Conservation (phyloP, 2,797 vertebrate genomes). For the Nasua narica region DNA sequence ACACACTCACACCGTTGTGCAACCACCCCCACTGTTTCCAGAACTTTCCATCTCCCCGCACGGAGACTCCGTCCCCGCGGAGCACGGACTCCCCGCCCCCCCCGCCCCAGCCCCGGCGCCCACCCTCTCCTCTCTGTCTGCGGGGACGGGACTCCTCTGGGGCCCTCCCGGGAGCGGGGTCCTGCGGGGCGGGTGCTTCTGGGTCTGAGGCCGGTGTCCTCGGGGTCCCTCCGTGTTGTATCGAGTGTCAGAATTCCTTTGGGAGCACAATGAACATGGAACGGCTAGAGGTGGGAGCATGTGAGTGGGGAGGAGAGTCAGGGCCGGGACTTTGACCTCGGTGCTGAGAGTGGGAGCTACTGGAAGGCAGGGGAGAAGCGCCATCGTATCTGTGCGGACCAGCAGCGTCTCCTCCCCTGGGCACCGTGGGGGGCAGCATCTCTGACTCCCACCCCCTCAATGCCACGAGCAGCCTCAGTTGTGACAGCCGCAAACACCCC, state of each 20-base stretch:
- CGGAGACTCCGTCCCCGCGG: neutral
- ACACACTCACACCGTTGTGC: neutral
- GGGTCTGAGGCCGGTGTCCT: neutral
- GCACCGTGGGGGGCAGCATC: too few relatives aligned
- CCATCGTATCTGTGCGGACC: fast-evolving
- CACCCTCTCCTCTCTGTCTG: too few relatives aligned
- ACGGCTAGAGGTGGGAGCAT: neutral
- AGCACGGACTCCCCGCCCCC: neutral
- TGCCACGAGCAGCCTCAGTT: neutral
- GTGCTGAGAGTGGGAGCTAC: neutral
- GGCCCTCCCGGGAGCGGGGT: neutral
- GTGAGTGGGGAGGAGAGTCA: neutral
- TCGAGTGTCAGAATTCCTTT: neutral
- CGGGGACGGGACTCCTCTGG: neutral
- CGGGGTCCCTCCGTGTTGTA: fast-evolving
- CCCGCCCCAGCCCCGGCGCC: too few relatives aligned
- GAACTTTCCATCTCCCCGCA: neutral
- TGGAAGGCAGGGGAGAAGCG: neutral
- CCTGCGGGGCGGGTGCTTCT: neutral
- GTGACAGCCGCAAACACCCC: neutral
- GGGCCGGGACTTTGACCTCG: neutral
- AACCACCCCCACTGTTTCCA: neutral
- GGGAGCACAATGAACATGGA: neutral
- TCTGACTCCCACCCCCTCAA: neutral
- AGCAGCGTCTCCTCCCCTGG: neutral